Evolutionary conservation across 1,140 invertebrate species (phyloP).

Genomic region (Tetramorium simillimum): DNA sequence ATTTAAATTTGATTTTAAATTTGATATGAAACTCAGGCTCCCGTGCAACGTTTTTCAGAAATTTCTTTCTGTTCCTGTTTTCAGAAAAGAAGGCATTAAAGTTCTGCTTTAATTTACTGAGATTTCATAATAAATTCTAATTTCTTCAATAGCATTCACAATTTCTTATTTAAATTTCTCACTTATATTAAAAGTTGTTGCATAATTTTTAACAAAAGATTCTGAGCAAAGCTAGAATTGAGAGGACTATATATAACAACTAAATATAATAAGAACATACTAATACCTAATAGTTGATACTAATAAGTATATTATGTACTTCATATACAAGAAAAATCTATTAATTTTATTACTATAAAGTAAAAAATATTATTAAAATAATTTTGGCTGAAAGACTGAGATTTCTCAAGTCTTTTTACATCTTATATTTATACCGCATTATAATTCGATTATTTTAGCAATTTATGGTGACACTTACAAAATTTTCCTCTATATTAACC

Average conservation of each 20-base stretch:
- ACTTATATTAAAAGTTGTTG: not conserved
- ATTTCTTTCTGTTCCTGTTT: no score
- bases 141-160: not conserved
- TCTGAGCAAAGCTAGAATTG: not conserved
- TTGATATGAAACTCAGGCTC: no score
- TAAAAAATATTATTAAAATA: not conserved
- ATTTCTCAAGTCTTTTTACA: not conserved
- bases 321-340: not conserved
- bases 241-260: not conserved
- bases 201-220: not conserved
- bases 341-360: not conserved
- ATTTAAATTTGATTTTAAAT: not conserved
- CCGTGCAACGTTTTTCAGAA: no score
- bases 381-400: not conserved
- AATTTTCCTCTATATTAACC: slow-evolving; percentile 85
- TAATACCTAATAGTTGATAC: not conserved
- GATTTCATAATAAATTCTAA: not conserved
- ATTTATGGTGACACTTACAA: slow-evolving; percentile 67
- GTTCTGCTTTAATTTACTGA: not conserved
- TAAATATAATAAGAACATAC: not conserved
- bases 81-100: not conserved
- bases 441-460: not conserved
- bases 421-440: not conserved
- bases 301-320: not conserved
- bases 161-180: not conserved